A percentile compares a stretch with the other conserved stretches of the same genome.
Evolutionary conservation across 2,888 invertebrate genomes (phyloP).

Genomic region (Ormyrus thymus): DNA sequence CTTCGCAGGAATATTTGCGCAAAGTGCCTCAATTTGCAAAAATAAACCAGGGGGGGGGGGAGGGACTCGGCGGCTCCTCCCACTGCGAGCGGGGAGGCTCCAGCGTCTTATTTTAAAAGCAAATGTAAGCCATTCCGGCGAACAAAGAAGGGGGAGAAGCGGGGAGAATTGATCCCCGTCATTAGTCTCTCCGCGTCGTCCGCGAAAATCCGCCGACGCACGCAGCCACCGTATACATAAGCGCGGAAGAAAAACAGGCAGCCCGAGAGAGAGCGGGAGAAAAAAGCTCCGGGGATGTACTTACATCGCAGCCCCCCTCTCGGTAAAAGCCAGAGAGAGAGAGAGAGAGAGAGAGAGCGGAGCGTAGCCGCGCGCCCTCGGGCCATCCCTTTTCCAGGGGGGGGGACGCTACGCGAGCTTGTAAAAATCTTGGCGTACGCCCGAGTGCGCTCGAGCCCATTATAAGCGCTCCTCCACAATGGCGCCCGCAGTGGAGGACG

Average conservation of each 20-base stretch:
- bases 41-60: not conserved
- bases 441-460: constrained; percentile 17
- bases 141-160: not conserved
- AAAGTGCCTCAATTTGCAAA: not conserved
- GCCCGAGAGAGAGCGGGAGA: not conserved
- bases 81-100: no score
- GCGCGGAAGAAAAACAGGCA: not conserved
- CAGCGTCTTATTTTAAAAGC: no score
- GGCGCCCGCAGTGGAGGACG: not conserved
- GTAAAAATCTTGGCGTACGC: constrained; percentile 42
- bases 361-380: no score
- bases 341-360: no score
- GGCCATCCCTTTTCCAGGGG: not conserved
- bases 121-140: not conserved
- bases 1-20: not conserved
- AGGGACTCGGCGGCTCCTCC: not conserved
- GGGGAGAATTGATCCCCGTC: not conserved
- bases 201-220: constrained; percentile 7
- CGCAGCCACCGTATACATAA: no score
- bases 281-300: not conserved
- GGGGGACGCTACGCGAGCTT: not conserved
- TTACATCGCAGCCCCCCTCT: no score
- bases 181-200: not conserved
- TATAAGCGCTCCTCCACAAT: constrained; percentile 8
- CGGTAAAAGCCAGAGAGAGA: no score